Evolutionary conservation across 2,797 vertebrate species (phyloP), one percentile per base, ranked within the genome.

Genomic region (Myoxocephalus aenaeus): DNA sequence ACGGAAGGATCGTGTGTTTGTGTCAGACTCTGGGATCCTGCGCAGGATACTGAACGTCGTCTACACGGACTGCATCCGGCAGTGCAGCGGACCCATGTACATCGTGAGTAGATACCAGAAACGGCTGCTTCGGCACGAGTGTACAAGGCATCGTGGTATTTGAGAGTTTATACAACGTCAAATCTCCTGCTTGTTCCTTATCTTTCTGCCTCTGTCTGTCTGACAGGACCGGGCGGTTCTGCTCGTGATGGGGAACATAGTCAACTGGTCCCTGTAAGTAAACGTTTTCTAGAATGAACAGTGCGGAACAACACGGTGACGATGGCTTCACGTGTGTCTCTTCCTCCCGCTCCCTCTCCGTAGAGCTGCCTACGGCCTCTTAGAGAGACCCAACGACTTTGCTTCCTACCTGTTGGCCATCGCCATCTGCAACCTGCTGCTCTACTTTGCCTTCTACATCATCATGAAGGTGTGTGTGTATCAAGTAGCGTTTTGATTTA

Each of bases 241-340:
- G 67, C 93, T 99, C 61, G 96, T 99, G 15, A 97, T 98, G 97
- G 98, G 98, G n/a, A 99, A 99, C 91, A 96, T 99, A 53, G 94
- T 99, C 87, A 99, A 99, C 94, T 99, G 98, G 98, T 99, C 98
- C 0, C 95, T 99, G 98, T 99, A 91, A 98, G 98, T 97, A 78
- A 62, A 68, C 63, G 0, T 25, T 17, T 18, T 15, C 7, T 5
- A 3, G 25, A 25, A 53, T n/a, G 5, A 9, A 38, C 29, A 34
- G 7, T 4, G 4, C 7, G 0, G 13, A 25, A 44, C 48, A 25
- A 3, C 38, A n/a, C n/a, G 5, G 12, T 50, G 17, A 22, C n/a
- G 4, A 18, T 50, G 17, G 27, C 38, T 6, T 42, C n/a, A 22
- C 22, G 3, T 46, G 58, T 62, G 14, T 36, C 1, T 70, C 8